phyloP scores from a whole-genome alignment of 2,888 invertebrate species.

The Myopa tessellatipennis region DNA sequence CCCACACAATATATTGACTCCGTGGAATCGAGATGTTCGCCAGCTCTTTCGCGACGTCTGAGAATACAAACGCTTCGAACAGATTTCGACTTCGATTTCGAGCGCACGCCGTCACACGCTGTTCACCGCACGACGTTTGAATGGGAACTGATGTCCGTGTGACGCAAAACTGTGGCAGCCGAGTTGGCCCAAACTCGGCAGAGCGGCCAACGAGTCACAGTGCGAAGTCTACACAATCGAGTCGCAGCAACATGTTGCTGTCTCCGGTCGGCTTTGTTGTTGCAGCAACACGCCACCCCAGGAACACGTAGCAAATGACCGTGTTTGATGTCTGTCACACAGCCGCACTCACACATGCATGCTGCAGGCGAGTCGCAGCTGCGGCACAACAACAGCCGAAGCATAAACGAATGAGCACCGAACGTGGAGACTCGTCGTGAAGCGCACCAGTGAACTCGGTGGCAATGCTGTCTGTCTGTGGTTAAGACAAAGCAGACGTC shows the following conservation, averaged over 20 bases:
- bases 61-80: neutral
- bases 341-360: neutral
- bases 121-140: constrained; percentile 63
- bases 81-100: constrained; percentile 11
- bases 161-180: constrained; percentile 50
- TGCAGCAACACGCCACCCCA: constrained; percentile 10
- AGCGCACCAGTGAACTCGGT: too few relatives aligned
- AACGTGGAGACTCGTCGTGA: neutral
- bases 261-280: neutral
- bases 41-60: neutral
- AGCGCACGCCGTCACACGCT: constrained; percentile 33
- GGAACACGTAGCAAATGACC: constrained; percentile 8
- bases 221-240: constrained; percentile 32
- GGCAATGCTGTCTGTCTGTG: too few relatives aligned
- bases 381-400: too few relatives aligned
- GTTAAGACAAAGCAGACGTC: too few relatives aligned
- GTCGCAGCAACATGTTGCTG: constrained; percentile 29
- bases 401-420: neutral
- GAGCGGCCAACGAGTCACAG: constrained; percentile 34
- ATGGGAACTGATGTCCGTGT: constrained; percentile 64
- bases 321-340: constrained; percentile 14
- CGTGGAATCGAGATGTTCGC: neutral
- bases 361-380: too few relatives aligned
- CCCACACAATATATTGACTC: constrained; percentile 8
- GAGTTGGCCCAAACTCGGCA: constrained; percentile 50